A percentile compares a stretch with the other conserved stretches of the same genome.
These are phyloP conservation scores for Lapara coniferarum DNA, from an alignment of 2,888 invertebrate species.

Conservation along the genomic window DNA sequence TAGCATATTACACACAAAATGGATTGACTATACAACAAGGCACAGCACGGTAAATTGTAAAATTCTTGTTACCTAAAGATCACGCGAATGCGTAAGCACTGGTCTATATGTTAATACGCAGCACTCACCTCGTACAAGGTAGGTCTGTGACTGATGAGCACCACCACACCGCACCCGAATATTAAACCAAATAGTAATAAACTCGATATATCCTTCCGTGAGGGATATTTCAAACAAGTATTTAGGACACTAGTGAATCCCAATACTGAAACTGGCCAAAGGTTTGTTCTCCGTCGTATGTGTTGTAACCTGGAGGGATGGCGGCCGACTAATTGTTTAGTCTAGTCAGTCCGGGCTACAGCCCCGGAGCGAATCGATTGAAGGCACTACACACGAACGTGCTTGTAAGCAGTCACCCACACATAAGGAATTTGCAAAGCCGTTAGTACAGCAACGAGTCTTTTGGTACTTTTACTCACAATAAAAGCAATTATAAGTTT, in stretches of 20 bases:
- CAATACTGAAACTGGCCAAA: no score
- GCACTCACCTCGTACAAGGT: constrained; percentile 5
- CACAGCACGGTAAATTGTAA: background rate
- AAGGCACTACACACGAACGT: no score
- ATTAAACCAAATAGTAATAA: background rate
- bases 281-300: no score
- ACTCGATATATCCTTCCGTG: background rate
- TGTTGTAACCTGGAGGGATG: no score
- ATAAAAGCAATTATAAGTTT: background rate
- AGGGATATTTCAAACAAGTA: background rate
- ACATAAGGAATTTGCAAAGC: no score
- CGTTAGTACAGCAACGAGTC: no score
- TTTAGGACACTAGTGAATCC: background rate
- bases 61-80: background rate
- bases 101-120: background rate
- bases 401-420: no score
- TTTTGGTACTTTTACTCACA: background rate
- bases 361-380: no score
- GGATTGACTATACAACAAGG: background rate
- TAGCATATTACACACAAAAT: no score
- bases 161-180: constrained; percentile 1
- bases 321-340: no score
- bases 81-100: background rate
- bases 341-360: no score
- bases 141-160: background rate